Base-by-base conservation (phyloP, 2,113 vertebrate species). In the Salminus brasiliensis region DNA sequence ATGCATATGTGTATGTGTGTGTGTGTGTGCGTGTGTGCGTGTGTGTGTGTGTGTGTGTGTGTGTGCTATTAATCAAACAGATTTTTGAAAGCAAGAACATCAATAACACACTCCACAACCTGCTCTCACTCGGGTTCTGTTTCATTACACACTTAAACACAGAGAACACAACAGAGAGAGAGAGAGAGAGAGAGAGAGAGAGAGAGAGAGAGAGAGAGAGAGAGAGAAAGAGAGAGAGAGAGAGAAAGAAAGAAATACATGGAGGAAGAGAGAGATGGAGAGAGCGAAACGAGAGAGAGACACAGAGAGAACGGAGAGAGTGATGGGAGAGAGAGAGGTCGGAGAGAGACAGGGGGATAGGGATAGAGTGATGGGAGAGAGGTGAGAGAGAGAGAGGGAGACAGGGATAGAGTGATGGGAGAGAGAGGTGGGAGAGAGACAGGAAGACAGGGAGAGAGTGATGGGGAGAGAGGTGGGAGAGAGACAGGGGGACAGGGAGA, bases 111-210 rank as follows among this genome's bases (percentile, higher is more conserved):
- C n/a, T n/a, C n/a, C n/a, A n/a, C n/a, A n/a, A n/a, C n/a, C n/a
- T n/a, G n/a, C n/a, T n/a, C n/a, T n/a, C n/a, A n/a, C n/a, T 11
- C 4, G 12, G 16, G 43, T 1, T 15, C 43, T 45, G 43, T 13
- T 45, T 45, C 43, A 45, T 45, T 45, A 45, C 12, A 1, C 12
- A 15, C 43, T 2, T 4, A 13, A 11, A 45, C 43, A 45, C 43
- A 21, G n/a, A n/a, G n/a, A n/a, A n/a, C n/a, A n/a, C n/a, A n/a
- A n/a, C n/a, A 52, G 47, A 55, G 45, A 30, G 43, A 8, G 27
- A 52, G 4, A 71, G 43, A 52, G 68, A 70, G 43, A 18, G 39
- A 49, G 43, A 47, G 41, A 70, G 67, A 70, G 18, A 47, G 25
- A 18, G 43, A 18, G 41, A 47, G 67, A 23, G 36, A 13, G 29